Conservation (phyloP, 2,797 vertebrate species). For the Muraenolepis orangiensis region DNA sequence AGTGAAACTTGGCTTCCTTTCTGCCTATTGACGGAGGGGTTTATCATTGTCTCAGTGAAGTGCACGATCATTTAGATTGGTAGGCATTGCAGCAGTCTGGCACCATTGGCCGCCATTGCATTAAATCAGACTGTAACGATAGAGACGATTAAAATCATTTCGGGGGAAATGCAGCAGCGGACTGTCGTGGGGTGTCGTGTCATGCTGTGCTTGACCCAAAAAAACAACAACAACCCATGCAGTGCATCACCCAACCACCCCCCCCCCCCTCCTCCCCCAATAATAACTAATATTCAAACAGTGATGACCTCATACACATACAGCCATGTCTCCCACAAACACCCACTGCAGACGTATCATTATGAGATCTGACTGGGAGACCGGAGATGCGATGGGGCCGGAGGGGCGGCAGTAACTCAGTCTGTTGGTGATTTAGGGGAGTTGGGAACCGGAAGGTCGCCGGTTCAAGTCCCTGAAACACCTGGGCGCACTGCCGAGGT, state of each 20-base stretch:
- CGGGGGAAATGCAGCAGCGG: conserved; percentile 14
- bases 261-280: neutral
- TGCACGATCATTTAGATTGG: conserved; percentile 31
- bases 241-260: neutral
- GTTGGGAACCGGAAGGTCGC: too few relatives aligned
- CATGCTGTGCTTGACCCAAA: neutral
- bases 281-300: neutral
- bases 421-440: too few relatives aligned
- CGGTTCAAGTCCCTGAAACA: too few relatives aligned
- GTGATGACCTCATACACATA: neutral
- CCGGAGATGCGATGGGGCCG: too few relatives aligned
- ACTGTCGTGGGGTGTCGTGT: neutral
- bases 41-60: conserved; percentile 40
- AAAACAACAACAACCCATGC: neutral
- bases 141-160: neutral
- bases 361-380: conserved; percentile 29
- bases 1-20: conserved; percentile 14
- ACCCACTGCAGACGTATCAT: conserved; percentile 15
- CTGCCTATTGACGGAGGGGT: conserved; percentile 32
- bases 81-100: neutral
- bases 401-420: too few relatives aligned
- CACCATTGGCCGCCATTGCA: conserved; percentile 9
- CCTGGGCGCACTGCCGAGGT: too few relatives aligned
- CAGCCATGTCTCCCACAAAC: conserved; percentile 11
- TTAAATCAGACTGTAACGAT: conserved; percentile 4